These are phyloP conservation scores for Tautogolabrus adspersus DNA, from an alignment of 2,113 vertebrate genomes.

Conservation along the genomic window DNA sequence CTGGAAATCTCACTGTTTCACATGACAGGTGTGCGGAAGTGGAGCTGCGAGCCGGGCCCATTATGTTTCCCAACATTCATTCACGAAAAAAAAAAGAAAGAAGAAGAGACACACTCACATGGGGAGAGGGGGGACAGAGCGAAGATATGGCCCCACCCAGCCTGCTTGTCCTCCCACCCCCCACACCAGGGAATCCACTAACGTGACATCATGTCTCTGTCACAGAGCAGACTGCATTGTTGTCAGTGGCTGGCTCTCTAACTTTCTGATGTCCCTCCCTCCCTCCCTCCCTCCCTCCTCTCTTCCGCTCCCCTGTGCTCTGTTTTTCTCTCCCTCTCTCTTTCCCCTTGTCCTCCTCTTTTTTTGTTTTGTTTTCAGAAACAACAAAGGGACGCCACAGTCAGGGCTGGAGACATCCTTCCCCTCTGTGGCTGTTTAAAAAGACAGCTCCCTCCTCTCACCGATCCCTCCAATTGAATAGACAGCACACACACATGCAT, in stretches of 20 bases:
- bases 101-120: constrained; percentile 33
- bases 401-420: constrained; percentile 76
- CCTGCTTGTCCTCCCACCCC: constrained; percentile 57
- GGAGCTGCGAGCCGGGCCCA: constrained; percentile 76
- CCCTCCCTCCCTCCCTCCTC: constrained; percentile 25
- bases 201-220: constrained; percentile 79
- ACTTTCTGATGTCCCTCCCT: constrained; percentile 44
- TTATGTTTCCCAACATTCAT: constrained; percentile 76
- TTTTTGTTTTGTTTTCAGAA: constrained; percentile 81
- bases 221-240: constrained; percentile 75
- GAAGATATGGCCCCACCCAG: constrained; percentile 76
- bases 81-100: constrained; percentile 51
- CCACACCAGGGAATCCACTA: constrained; percentile 73
- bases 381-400: constrained; percentile 80
- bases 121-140: constrained; percentile 57
- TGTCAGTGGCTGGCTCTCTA: constrained; percentile 70
- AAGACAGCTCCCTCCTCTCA: constrained; percentile 61
- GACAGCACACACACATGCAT: constrained; percentile 55
- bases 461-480: constrained; percentile 71
- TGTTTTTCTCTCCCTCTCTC: constrained; percentile 37
- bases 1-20: constrained; percentile 82
- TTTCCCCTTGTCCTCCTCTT: constrained; percentile 60
- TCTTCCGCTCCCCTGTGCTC: constrained; percentile 44
- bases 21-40: constrained; percentile 78
- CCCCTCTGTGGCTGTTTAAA: constrained; percentile 69